These are phyloP conservation scores for Oostethus manadensis DNA, from an alignment of 2,113 vertebrate genomes.

Conservation along the genomic window DNA sequence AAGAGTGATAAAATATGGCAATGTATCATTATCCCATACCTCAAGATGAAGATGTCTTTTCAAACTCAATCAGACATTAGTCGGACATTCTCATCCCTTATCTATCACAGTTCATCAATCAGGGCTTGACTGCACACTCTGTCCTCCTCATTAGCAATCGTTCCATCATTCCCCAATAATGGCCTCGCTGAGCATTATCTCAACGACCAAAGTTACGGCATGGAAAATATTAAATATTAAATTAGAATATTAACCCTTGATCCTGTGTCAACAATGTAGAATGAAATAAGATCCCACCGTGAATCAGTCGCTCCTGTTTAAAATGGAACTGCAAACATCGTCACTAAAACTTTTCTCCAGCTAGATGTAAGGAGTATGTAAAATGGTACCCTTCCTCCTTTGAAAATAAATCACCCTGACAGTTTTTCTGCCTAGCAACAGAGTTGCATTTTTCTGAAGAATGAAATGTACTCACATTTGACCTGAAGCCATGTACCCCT, in stretches of 20 bases:
- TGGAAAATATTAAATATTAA: conserved; percentile 70
- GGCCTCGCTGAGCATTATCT: conserved; percentile 64
- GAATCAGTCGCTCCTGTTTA: conserved; percentile 25
- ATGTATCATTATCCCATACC: conserved; percentile 55
- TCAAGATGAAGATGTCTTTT: conserved; percentile 63
- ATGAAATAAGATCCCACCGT: conserved; percentile 43
- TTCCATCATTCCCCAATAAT: conserved; percentile 72
- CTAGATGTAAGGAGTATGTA: neutral
- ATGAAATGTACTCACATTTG: neutral
- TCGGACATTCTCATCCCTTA: conserved; percentile 61
- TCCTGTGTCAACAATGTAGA: conserved; percentile 44
- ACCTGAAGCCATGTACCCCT: no score
- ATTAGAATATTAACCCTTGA: conserved; percentile 54
- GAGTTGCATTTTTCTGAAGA: neutral
- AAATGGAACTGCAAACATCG: conserved; percentile 15
- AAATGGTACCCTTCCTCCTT: neutral
- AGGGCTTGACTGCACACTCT: conserved; percentile 46
- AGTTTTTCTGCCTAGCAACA: neutral
- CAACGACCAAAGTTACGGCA: conserved; percentile 60
- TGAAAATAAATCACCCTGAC: neutral
- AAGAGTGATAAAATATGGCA: conserved; percentile 58
- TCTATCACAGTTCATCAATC: conserved; percentile 70
- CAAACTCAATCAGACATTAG: conserved; percentile 70
- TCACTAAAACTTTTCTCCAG: conserved; percentile 18
- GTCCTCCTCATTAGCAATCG: conserved; percentile 65